Percentiles rank a stretch among this genome's conserved stretches.
Conservation (phyloP, 2,888 invertebrate species). For the Calliphora vomitoria region DNA sequence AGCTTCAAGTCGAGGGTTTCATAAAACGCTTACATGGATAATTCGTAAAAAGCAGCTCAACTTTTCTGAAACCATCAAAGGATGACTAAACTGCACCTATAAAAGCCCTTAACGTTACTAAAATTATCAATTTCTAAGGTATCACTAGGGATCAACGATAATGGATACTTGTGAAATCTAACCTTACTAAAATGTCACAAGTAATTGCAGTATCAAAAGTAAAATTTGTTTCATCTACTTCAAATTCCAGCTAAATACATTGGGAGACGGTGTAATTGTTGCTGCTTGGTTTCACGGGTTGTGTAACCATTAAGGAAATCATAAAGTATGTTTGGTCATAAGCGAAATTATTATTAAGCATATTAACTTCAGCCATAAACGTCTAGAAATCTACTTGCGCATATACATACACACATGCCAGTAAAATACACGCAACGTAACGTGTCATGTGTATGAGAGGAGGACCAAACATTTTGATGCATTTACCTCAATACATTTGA, state of each 20-base stretch:
- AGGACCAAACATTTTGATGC: constrained; percentile 76
- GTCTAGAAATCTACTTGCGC: constrained; percentile 61
- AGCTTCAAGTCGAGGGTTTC: no score
- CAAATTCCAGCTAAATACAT: not conserved
- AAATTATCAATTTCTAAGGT: no score
- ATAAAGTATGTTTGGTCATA: constrained; percentile 77
- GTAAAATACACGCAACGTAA: not conserved
- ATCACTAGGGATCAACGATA: no score
- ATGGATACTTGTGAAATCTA: no score
- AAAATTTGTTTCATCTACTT: no score
- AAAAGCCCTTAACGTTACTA: no score
- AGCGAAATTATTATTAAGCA: constrained; percentile 68
- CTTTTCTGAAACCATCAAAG: no score
- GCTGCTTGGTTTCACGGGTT: constrained; percentile 26
- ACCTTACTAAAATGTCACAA: no score
- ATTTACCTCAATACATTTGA: constrained; percentile 79
- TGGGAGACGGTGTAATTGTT: constrained; percentile 41
- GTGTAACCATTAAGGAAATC: constrained; percentile 78
- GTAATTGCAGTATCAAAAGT: no score
- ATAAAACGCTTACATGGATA: no score
- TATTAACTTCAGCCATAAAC: constrained; percentile 49
- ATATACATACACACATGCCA: not conserved
- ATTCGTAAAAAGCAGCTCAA: no score
- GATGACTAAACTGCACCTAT: no score
- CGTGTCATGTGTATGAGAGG: constrained; percentile 46